Percentiles rank a stretch among this genome's conserved stretches.
Conservation (phyloP, 2,113 vertebrate species). For the Larimichthys polyactis region DNA sequence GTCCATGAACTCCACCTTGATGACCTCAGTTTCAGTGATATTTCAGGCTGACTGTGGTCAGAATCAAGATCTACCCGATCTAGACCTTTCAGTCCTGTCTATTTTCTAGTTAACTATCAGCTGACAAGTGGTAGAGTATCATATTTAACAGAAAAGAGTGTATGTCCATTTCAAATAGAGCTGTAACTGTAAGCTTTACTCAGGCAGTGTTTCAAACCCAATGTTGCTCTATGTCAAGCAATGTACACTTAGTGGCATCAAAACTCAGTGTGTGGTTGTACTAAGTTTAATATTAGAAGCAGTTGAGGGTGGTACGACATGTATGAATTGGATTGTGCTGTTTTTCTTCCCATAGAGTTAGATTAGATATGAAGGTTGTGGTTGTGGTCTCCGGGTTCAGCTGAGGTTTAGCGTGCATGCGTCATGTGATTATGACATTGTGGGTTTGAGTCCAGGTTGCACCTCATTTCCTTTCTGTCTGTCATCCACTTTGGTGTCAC, state of each 20-base stretch:
- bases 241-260: constrained; percentile 43
- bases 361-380: constrained; percentile 51
- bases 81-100: background rate
- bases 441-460: constrained; percentile 42
- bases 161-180: constrained; percentile 5
- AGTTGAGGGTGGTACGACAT: constrained; percentile 18
- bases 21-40: no score
- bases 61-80: background rate
- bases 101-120: constrained; percentile 2
- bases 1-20: no score
- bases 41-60: no score
- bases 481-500: constrained; percentile 34
- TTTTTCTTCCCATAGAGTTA: constrained; percentile 23
- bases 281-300: constrained; percentile 49
- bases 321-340: constrained; percentile 17
- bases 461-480: constrained; percentile 50
- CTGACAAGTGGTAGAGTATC: constrained; percentile 17
- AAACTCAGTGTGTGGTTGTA: constrained; percentile 41
- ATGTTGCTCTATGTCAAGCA: constrained; percentile 33
- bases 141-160: constrained; percentile 26
- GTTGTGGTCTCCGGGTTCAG: constrained; percentile 45
- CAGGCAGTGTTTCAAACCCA: constrained; percentile 51
- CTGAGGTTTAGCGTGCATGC: constrained; percentile 15
- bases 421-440: constrained; percentile 35
- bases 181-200: constrained; percentile 34